Percentiles rank a stretch among this genome's conserved stretches.
Conservation (phyloP, 2,888 invertebrate species). For the Notodonta dromedarius region DNA sequence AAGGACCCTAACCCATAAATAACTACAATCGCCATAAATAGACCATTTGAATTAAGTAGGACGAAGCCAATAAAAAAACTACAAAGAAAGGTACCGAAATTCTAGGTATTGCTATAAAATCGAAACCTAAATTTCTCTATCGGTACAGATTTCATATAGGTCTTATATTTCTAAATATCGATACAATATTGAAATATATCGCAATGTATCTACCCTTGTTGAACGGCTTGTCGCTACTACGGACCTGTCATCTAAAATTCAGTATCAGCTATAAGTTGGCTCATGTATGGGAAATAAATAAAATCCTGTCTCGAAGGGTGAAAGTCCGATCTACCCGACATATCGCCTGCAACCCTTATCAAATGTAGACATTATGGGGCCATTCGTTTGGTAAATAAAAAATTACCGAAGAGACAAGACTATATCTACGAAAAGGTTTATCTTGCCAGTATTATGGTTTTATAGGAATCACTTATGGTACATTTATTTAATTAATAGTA, state of each 20-base stretch:
- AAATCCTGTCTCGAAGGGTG: slow-evolving; percentile 43
- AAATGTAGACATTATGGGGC: slow-evolving; percentile 63
- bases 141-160: too few species aligned
- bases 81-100: too few species aligned
- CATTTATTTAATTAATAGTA: too few species aligned
- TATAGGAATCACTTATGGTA: too few species aligned
- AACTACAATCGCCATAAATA: too few species aligned
- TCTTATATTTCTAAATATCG: not conserved
- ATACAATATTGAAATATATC: slow-evolving; percentile 5
- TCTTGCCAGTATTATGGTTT: too few species aligned
- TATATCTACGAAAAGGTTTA: not conserved
- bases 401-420: slow-evolving; percentile 34
- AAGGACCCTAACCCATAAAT: too few species aligned
- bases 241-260: slow-evolving; percentile 11
- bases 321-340: slow-evolving; percentile 47
- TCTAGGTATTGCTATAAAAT: too few species aligned
- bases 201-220: slow-evolving; percentile 14
- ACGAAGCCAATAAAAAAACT: too few species aligned
- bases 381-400: slow-evolving; percentile 55
- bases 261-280: slow-evolving; percentile 12
- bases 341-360: slow-evolving; percentile 67
- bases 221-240: slow-evolving; percentile 1
- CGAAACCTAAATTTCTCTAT: too few species aligned
- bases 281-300: slow-evolving; percentile 35
- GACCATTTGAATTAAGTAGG: too few species aligned